Evolutionary conservation across 92 coral and sea anemone species (phyloP).

Genomic region (Epizoanthus stellaris): DNA sequence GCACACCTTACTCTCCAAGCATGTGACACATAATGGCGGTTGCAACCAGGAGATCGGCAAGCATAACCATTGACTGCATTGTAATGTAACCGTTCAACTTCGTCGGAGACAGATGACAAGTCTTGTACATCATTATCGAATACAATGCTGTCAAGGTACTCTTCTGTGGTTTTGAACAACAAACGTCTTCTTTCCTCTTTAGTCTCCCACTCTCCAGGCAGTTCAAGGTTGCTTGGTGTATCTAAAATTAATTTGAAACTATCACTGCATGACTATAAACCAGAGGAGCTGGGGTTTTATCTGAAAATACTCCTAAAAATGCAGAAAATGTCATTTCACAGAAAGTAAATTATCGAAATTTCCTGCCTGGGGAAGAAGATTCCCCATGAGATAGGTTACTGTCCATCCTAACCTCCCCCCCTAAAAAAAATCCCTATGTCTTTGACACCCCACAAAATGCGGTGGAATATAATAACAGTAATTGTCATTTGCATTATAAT

Average conservation of each 20-base stretch:
- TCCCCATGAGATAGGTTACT: too few species aligned
- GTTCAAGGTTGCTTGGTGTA: slow-evolving; percentile 23
- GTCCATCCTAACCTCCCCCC: too few species aligned
- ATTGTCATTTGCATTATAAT: too few species aligned
- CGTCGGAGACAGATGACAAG: slow-evolving; percentile 18
- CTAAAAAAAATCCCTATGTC: too few species aligned
- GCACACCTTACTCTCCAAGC: slow-evolving; percentile 50
- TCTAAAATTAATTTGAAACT: slow-evolving; percentile 10
- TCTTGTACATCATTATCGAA: slow-evolving; percentile 37
- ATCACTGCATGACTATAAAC: neutral
- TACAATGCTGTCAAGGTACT: slow-evolving; percentile 49
- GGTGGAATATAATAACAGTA: too few species aligned
- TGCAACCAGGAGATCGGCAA: slow-evolving; percentile 52
- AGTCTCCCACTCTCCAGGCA: slow-evolving; percentile 5
- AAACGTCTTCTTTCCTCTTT: slow-evolving; percentile 29
- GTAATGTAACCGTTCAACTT: slow-evolving; percentile 36
- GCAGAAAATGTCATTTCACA: too few species aligned
- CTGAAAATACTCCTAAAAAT: too few species aligned
- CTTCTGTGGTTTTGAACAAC: slow-evolving; percentile 34
- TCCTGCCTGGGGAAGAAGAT: too few species aligned
- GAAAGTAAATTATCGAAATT: too few species aligned
- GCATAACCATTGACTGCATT: slow-evolving; percentile 16
- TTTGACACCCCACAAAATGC: too few species aligned
- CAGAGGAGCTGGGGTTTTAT: too few species aligned
- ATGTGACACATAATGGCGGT: slow-evolving; percentile 36